These are phyloP conservation scores for Cynopterus sphinx DNA, from an alignment of 2,797 vertebrate species.

Conservation along the genomic window DNA sequence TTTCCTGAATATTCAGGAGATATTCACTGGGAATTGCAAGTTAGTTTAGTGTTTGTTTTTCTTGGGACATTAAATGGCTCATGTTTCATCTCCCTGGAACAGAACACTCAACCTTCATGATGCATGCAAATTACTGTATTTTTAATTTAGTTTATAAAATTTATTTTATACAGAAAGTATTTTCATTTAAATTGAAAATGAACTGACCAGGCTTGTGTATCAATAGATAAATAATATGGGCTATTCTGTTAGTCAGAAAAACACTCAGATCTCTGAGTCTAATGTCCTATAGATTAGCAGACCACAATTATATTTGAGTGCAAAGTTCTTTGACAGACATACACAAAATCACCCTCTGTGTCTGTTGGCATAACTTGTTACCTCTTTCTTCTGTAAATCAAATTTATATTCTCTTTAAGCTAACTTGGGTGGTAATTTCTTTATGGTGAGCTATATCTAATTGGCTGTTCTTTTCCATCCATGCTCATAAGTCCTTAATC, in stretches of 20 bases:
- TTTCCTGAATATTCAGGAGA: neutral
- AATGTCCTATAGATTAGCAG: neutral
- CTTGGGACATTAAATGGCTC: neutral
- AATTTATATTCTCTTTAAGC: neutral
- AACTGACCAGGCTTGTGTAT: neutral
- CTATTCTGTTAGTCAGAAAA: neutral
- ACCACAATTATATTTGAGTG: neutral
- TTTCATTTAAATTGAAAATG: slow-evolving; percentile 52
- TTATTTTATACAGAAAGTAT: neutral
- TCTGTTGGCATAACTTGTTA: neutral
- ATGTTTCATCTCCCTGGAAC: neutral
- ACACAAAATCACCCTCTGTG: neutral
- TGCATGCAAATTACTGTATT: neutral
- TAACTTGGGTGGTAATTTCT: neutral
- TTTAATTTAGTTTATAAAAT: neutral
- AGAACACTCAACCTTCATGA: neutral
- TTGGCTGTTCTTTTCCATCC: neutral
- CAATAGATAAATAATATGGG: neutral
- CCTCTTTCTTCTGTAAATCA: slow-evolving; percentile 35
- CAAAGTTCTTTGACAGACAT: neutral
- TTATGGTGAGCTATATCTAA: neutral
- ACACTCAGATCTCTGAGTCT: neutral
- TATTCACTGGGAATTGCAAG: neutral
- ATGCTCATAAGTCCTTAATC: neutral
- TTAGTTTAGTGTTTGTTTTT: neutral